phyloP scores from a whole-genome alignment of 2,888 invertebrate genomes.

The Scaptomyza polygonia region DNA sequence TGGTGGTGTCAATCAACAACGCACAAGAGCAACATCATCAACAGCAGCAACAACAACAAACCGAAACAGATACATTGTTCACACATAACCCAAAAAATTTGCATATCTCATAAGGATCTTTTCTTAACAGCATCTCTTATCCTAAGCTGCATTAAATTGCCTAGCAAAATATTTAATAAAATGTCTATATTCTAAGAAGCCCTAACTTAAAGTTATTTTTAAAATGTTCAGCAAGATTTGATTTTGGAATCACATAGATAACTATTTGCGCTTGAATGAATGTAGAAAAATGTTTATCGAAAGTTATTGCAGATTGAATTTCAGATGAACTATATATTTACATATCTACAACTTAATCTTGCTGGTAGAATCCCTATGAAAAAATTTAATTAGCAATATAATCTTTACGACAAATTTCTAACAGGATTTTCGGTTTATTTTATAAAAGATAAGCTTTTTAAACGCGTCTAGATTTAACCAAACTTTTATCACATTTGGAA shows the following conservation, averaged over 20 bases:
- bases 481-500: too few species aligned
- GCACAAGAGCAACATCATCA: conserved; percentile 15
- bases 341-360: background rate
- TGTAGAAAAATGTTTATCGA: background rate
- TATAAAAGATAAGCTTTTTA: background rate
- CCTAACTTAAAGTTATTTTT: background rate
- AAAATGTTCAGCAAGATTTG: background rate
- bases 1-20: conserved; percentile 53
- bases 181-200: background rate
- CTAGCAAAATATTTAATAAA: background rate
- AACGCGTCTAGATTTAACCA: too few species aligned
- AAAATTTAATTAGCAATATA: too few species aligned
- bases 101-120: conserved; percentile 28
- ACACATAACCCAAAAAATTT: conserved; percentile 31
- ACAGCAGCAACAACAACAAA: conserved; percentile 1
- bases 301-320: background rate
- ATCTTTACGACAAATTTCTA: background rate
- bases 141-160: conserved; percentile 9
- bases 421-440: background rate
- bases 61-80: conserved; percentile 1
- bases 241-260: background rate
- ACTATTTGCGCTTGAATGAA: background rate
- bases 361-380: background rate
- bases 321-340: background rate
- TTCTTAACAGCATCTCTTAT: background rate